Conservation (phyloP, 2,888 invertebrate species). For the Acanthosoma haemorrhoidale region DNA sequence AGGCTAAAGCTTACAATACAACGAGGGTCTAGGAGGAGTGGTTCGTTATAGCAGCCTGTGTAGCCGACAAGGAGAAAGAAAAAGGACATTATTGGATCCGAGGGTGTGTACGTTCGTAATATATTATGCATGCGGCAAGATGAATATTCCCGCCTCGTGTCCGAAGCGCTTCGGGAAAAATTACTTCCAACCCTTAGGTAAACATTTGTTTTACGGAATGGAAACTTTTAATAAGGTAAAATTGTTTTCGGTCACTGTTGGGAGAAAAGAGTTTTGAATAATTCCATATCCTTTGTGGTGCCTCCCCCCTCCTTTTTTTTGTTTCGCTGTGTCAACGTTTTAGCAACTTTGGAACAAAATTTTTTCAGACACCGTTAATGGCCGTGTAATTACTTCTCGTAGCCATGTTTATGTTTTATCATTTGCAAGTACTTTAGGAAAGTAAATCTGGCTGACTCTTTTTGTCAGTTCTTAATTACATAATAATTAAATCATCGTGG, state of each 20-base stretch:
- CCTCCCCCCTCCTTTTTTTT: no score
- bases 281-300: background rate
- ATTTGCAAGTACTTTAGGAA: no score
- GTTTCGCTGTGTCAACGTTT: background rate
- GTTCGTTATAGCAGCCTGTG: no score
- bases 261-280: background rate
- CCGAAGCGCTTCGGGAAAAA: background rate
- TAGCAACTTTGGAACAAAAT: no score
- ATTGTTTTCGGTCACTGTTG: background rate
- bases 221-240: slow-evolving; percentile 1
- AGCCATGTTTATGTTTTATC: no score
- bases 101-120: background rate
- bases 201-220: background rate
- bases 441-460: no score
- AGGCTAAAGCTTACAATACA: no score
- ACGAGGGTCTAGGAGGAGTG: no score
- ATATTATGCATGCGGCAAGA: background rate
- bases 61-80: no score
- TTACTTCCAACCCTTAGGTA: background rate
- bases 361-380: background rate
- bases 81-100: background rate
- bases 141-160: background rate
- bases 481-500: no score
- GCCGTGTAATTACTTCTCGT: background rate
- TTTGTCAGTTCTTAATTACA: no score